These are phyloP conservation scores for Bergia puertoricense DNA, from an alignment of 92 coral and sea anemone genomes.

Conservation along the genomic window DNA sequence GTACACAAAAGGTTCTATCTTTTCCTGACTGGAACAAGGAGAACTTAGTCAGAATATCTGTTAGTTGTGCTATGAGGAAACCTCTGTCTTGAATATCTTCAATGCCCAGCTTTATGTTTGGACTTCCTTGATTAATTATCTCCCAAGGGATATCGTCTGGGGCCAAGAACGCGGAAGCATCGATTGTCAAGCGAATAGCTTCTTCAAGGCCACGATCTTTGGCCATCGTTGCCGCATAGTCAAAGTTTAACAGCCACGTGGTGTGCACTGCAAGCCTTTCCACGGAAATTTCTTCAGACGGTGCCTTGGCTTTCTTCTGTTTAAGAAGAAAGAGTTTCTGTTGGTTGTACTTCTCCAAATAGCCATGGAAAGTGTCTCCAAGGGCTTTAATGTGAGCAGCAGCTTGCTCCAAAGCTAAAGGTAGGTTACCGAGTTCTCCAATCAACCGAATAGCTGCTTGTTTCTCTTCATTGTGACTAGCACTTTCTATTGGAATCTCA, in stretches of 20 bases:
- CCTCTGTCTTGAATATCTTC: constrained; percentile 4
- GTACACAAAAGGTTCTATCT: constrained; percentile 20
- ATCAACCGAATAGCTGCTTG: constrained; percentile 7
- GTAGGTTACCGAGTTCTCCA: constrained; percentile 55
- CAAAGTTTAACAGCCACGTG: constrained; percentile 62
- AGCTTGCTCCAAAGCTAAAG: constrained; percentile 68
- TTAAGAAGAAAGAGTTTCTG: constrained; percentile 43
- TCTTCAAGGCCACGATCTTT: constrained; percentile 27
- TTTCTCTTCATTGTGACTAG: neutral
- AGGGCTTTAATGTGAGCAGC: constrained; percentile 49
- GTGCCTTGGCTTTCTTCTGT: constrained; percentile 39
- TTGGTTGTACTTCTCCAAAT: constrained; percentile 40
- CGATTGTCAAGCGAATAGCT: constrained; percentile 27
- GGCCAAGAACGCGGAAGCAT: constrained; percentile 21
- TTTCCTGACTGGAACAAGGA: constrained; percentile 31
- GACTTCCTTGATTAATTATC: constrained; percentile 26
- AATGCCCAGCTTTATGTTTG: constrained; percentile 11
- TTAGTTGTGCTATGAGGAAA: constrained; percentile 27
- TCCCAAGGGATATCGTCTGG: constrained; percentile 47
- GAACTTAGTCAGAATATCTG: constrained; percentile 25
- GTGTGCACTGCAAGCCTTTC: constrained; percentile 60
- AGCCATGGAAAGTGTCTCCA: constrained; percentile 8
- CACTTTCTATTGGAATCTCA: neutral
- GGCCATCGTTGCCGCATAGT: constrained; percentile 28
- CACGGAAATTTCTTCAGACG: constrained; percentile 34